Evolutionary conservation across 92 coral and sea anemone species (phyloP).

Genomic region (Siderastrea siderea): DNA sequence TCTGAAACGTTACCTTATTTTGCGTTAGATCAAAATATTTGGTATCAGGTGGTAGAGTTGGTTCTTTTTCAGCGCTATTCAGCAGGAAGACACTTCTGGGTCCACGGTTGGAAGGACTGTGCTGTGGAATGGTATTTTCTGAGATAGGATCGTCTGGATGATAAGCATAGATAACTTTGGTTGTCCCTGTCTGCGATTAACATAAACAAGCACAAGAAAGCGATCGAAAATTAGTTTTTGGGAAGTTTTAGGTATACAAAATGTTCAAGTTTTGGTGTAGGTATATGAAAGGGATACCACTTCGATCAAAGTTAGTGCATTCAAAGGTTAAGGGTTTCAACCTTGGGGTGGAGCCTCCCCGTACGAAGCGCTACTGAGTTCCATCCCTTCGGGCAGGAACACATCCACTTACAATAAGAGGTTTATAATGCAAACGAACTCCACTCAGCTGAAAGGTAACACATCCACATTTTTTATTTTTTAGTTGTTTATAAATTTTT

Average conservation of each 20-base stretch:
- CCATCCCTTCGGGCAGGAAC: too few species aligned
- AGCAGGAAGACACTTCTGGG: conserved; percentile 58
- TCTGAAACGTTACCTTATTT: not conserved
- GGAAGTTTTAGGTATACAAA: not conserved
- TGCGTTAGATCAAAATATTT: conserved; percentile 37
- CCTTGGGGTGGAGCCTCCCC: too few species aligned
- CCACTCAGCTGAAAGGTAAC: too few species aligned
- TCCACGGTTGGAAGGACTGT: conserved; percentile 46
- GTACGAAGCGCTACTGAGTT: too few species aligned
- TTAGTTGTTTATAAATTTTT: too few species aligned
- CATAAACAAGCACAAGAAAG: not conserved
- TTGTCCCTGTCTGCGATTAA: conserved; percentile 56
- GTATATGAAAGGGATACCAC: too few species aligned
- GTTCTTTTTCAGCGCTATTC: conserved; percentile 25
- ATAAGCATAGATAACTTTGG: conserved; percentile 65
- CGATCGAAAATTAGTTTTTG: not conserved
- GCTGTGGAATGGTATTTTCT: conserved; percentile 35
- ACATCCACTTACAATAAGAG: too few species aligned
- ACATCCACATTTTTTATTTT: too few species aligned
- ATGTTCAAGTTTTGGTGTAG: not conserved
- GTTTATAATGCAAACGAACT: too few species aligned
- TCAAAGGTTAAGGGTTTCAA: too few species aligned
- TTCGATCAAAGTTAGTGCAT: too few species aligned
- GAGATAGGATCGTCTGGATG: conserved; percentile 56
- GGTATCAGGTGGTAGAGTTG: conserved; percentile 54